phyloP scores from a whole-genome alignment of 2,888 invertebrate species.

The Pyrocoelia pectoralis region DNA sequence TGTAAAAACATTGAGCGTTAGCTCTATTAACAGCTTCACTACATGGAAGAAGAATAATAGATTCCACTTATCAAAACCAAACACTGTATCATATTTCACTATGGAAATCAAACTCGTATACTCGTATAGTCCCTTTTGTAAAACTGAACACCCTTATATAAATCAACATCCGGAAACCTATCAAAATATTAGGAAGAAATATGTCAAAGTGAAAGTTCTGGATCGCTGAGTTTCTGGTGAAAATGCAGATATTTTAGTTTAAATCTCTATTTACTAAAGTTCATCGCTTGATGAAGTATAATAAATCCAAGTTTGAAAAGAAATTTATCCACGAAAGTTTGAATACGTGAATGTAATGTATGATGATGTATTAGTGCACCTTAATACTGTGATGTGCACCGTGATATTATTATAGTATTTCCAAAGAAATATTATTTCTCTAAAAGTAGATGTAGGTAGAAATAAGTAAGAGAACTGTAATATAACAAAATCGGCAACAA shows the following conservation, averaged over 20 bases:
- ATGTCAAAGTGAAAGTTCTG: neutral
- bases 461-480: no score
- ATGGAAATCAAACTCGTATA: neutral
- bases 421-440: no score
- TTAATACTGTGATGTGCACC: no score
- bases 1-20: no score
- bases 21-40: neutral
- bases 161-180: slow-evolving; percentile 1
- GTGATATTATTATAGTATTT: no score
- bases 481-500: no score
- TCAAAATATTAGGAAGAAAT: slow-evolving; percentile 1
- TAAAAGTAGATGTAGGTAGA: no score
- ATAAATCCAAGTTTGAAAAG: neutral
- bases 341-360: no score
- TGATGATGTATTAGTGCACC: no score
- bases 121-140: neutral
- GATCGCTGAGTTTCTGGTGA: neutral
- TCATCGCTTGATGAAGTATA: neutral
- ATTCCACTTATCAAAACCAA: neutral
- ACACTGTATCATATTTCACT: neutral
- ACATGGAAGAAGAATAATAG: neutral
- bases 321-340: no score
- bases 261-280: neutral
- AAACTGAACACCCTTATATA: neutral
- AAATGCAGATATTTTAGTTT: neutral